phyloP scores from a whole-genome alignment of 2,113 vertebrate species.

The Solea solea region DNA sequence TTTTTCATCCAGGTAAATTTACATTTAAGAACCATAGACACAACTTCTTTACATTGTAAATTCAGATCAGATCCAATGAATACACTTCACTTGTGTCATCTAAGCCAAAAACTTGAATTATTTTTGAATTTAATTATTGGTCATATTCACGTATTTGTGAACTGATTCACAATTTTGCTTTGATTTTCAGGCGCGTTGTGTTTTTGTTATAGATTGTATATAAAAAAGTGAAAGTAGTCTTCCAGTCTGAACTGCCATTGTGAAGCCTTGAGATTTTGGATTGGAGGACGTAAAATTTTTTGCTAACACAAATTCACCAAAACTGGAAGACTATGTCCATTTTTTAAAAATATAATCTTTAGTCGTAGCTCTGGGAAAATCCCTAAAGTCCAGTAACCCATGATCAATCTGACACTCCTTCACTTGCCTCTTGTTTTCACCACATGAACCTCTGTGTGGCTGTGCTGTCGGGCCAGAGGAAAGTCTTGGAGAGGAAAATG shows the following conservation, averaged over 20 bases:
- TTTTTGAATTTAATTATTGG: background rate
- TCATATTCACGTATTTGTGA: background rate
- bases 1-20: background rate
- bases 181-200: too few species aligned
- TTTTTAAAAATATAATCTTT: too few species aligned
- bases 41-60: background rate
- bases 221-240: background rate
- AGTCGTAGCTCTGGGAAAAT: too few species aligned
- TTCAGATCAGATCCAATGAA: background rate
- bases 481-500: conserved; percentile 90
- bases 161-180: background rate
- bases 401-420: too few species aligned
- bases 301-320: too few species aligned
- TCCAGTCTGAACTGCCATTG: too few species aligned
- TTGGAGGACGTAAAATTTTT: too few species aligned
- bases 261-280: too few species aligned
- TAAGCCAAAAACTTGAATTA: background rate
- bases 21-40: conserved; percentile 10
- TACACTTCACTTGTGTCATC: background rate
- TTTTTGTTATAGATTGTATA: background rate
- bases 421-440: conserved; percentile 67
- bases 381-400: too few species aligned
- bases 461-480: conserved; percentile 88
- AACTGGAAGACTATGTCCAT: too few species aligned
- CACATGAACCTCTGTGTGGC: conserved; percentile 96